Evolutionary conservation across 1,140 invertebrate species (phyloP).

Genomic region (Neodiprion virginianus): DNA sequence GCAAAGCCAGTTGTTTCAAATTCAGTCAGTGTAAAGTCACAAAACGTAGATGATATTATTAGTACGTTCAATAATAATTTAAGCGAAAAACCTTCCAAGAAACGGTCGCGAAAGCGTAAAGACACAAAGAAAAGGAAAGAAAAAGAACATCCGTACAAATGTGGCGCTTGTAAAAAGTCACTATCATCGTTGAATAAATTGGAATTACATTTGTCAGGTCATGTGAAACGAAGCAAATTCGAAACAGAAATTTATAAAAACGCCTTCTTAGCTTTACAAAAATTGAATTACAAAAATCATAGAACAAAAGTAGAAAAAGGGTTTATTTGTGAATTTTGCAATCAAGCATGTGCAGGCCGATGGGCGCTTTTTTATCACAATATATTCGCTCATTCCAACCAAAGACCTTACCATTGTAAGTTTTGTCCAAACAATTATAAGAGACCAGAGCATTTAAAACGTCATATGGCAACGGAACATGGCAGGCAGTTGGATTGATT

Average conservation of each 20-base stretch:
- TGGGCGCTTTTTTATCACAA: background rate
- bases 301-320: too few species aligned
- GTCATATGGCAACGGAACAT: background rate
- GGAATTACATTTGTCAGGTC: background rate
- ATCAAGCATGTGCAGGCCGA: background rate
- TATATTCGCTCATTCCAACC: background rate
- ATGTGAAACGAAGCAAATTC: background rate
- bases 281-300: too few species aligned
- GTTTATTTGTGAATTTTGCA: background rate
- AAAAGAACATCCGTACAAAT: background rate
- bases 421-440: background rate
- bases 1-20: background rate
- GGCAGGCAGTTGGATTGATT: background rate
- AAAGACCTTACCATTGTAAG: background rate
- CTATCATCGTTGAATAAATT: background rate
- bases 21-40: background rate
- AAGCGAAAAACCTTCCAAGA: background rate
- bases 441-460: background rate
- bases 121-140: background rate
- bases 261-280: too few species aligned
- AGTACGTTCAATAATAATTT: too few species aligned
- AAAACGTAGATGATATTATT: too few species aligned
- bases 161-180: background rate
- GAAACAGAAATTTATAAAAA: background rate
- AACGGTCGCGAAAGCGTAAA: background rate